Evolutionary conservation across 2,113 vertebrate genomes (phyloP).

Genomic region (Glaucomys volans): DNA sequence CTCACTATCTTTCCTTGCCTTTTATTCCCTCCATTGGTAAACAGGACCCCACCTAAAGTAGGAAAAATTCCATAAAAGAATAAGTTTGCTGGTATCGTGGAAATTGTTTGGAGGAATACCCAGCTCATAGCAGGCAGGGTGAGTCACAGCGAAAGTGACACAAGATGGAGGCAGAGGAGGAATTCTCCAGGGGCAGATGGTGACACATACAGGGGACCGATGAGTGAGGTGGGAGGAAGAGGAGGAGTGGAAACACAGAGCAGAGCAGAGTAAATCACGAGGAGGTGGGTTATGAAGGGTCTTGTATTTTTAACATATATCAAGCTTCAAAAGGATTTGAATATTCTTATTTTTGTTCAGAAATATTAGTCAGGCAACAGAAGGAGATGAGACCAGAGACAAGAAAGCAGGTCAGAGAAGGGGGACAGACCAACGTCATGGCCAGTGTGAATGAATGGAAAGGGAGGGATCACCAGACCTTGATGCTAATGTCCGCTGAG

Average conservation of each 20-base stretch:
- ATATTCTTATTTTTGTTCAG: conserved; percentile 1
- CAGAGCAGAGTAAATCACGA: background rate
- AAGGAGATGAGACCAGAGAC: background rate
- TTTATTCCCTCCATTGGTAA: background rate
- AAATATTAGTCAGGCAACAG: background rate
- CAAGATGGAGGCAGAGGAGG: background rate
- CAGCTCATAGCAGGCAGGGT: background rate
- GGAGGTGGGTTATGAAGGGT: background rate
- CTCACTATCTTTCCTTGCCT: background rate
- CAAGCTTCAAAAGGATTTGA: background rate
- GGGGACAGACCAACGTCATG: background rate
- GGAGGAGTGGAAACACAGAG: background rate
- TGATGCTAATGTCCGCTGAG: background rate
- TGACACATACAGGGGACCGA: too few species aligned
- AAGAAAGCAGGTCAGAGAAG: background rate
- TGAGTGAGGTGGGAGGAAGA: background rate
- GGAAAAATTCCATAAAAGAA: background rate
- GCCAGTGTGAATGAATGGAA: background rate
- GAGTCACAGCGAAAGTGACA: background rate
- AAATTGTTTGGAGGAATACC: background rate
- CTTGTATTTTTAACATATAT: background rate
- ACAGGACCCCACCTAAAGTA: background rate
- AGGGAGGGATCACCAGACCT: background rate
- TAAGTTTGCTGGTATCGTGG: background rate
- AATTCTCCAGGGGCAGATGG: background rate